Conservation (phyloP, 2,113 vertebrate genomes). For the Sapayoa aenigma region DNA sequence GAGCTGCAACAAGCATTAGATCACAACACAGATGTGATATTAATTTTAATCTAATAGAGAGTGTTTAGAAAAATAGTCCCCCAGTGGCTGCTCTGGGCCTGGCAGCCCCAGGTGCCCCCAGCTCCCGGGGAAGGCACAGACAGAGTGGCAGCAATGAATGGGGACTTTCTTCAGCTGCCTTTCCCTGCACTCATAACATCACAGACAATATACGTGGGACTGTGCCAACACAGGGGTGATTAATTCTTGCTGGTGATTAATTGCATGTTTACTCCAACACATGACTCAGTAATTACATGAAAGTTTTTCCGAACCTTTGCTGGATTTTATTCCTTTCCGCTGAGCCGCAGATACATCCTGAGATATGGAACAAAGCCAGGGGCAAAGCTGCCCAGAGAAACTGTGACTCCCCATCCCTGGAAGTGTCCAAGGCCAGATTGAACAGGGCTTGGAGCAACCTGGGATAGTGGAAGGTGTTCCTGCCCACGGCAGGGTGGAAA, state of each 20-base stretch:
- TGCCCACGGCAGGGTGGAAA: neutral
- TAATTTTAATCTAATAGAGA: neutral
- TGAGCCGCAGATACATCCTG: neutral
- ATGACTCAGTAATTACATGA: neutral
- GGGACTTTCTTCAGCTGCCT: neutral
- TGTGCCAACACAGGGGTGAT: neutral
- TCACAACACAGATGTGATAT: neutral
- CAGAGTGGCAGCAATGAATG: rapidly evolving
- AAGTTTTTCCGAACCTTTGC: neutral
- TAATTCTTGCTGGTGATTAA: neutral
- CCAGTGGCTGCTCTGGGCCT: neutral
- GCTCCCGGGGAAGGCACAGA: neutral
- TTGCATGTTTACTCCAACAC: neutral
- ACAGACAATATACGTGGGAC: neutral
- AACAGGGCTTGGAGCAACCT: neutral
- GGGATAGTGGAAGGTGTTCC: neutral
- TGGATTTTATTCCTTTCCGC: neutral
- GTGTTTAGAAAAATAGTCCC: neutral
- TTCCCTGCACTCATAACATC: neutral
- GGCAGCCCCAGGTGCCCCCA: neutral
- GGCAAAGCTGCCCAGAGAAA: neutral
- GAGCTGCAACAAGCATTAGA: neutral
- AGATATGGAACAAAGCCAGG: neutral
- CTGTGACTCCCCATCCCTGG: neutral
- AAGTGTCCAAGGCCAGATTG: neutral